Conservation (phyloP, 2,888 invertebrate genomes). For the Lasioglossum lativentre region DNA sequence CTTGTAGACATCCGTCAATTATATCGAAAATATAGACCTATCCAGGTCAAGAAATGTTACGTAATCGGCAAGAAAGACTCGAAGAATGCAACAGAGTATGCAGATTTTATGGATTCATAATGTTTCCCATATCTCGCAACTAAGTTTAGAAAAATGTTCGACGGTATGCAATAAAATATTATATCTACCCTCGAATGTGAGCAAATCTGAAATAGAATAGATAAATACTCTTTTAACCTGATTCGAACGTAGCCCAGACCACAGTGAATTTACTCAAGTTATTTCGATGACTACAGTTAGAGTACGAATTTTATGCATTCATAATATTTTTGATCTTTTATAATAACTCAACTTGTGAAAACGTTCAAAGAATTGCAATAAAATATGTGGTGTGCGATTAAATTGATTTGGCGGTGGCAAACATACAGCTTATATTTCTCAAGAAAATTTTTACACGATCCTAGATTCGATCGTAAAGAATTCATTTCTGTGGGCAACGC, state of each 20-base stretch:
- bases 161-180: too few relatives aligned
- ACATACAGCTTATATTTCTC: not conserved
- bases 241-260: too few relatives aligned
- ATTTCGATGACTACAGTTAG: too few relatives aligned
- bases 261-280: too few relatives aligned
- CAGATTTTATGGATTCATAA: not conserved
- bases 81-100: too few relatives aligned
- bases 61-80: too few relatives aligned
- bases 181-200: too few relatives aligned
- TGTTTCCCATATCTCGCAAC: not conserved
- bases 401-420: not conserved
- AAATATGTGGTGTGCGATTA: not conserved
- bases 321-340: not conserved
- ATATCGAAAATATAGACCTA: too few relatives aligned
- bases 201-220: too few relatives aligned
- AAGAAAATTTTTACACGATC: not conserved
- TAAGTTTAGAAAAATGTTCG: not conserved
- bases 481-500: not conserved
- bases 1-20: too few relatives aligned
- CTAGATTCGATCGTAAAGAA: not conserved
- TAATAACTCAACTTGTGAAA: not conserved
- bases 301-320: not conserved
- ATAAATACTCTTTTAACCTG: too few relatives aligned
- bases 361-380: not conserved
- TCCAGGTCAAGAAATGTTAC: too few relatives aligned